These are phyloP conservation scores for Leptosomus discolor DNA, from an alignment of 2,113 vertebrate species.

Conservation along the genomic window DNA sequence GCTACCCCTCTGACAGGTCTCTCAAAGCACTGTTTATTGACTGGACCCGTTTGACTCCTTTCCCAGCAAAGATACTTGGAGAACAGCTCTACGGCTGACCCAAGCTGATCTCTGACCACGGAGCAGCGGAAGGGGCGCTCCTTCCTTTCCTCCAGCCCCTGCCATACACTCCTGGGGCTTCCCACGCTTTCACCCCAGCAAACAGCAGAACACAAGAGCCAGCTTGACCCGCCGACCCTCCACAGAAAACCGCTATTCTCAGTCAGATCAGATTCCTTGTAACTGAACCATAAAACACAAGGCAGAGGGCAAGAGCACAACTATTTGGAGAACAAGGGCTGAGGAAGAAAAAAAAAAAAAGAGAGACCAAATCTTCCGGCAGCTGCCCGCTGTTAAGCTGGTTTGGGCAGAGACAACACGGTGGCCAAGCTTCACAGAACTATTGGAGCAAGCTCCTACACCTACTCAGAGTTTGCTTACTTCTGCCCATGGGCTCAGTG, in stretches of 20 bases:
- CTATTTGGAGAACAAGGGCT: neutral
- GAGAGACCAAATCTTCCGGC: neutral
- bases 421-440: too few species aligned
- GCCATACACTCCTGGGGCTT: accelerated
- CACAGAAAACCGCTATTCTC: neutral
- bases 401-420: neutral
- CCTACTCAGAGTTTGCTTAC: neutral
- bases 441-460: neutral
- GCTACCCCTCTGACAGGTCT: neutral
- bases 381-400: neutral
- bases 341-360: too few species aligned
- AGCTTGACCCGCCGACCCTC: neutral
- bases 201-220: neutral
- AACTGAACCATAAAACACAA: neutral
- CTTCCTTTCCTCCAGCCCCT: neutral
- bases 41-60: neutral
- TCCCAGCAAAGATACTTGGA: neutral
- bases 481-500: neutral
- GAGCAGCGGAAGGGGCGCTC: accelerated
- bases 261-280: neutral
- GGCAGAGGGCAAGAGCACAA: neutral
- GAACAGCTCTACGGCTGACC: neutral
- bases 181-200: neutral
- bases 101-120: too few species aligned
- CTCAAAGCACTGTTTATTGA: neutral